Base-by-base conservation (phyloP, 1,140 invertebrate genomes). In the Philopotamus ludificatus region DNA sequence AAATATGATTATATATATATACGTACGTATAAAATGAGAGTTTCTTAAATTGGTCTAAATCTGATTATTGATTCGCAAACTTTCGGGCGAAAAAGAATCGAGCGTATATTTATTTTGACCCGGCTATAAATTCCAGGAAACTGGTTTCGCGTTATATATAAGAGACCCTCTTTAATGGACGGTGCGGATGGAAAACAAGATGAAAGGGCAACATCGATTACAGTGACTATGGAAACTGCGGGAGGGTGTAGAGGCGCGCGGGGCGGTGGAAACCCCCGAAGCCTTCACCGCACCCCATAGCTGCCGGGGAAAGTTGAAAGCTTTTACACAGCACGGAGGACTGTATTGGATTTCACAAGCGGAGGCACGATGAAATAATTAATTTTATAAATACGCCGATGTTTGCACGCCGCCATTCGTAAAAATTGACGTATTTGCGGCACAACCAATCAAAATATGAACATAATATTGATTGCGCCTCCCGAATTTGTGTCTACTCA, bases 121-220 rank as follows among this genome's bases (percentile, higher is more conserved):
- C 57, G 53, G 64, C 57, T 25, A 50, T 60, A 60, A 60, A 66
- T 44, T 42, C 42, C 45, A 41, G 34, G 51, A 51, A 66, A 51
- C 57, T 60, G 59, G 57, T 60, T 57, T 57, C 45, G 55, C 51
- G 49, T 51, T 51, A 57, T 49, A 28, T n/a, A n/a, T 49, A 28
- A 39, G 45, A 59, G 59, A 39, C 65, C 50, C 25, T 54, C 41
- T 61, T 55, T 66, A 66, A 66, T 66, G 59, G 58, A 66, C 61
- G 65, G 45, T 25, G 59, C 65, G 50, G 65, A 55, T 58, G 65
- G 65, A 62, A 66, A 61, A 66, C 58, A 62, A 62, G 65, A 66
- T 62, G 65, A 66, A 66, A 66, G 65, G 65, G 58, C 65, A 66
- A 66, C 65, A 66, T 66, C 65, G 65, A 66, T 66, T 66, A 62